A percentile compares a stretch with the other conserved stretches of the same genome.
Evolutionary conservation across 2,888 invertebrate species (phyloP).

Genomic region (Sturmia bella): DNA sequence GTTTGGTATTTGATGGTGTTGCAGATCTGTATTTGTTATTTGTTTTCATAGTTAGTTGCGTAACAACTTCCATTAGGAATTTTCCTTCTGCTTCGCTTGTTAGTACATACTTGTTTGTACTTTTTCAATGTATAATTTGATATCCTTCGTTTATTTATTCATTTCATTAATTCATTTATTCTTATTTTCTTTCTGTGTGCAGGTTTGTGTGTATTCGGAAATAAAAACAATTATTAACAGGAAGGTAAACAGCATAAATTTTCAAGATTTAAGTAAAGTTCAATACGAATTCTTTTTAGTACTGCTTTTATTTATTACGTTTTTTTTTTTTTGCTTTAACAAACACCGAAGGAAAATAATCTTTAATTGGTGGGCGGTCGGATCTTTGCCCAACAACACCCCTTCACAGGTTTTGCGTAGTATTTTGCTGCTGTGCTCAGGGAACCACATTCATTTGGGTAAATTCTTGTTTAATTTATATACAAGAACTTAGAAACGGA

Average conservation of each 20-base stretch:
- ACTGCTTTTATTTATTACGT: background rate
- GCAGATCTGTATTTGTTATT: background rate
- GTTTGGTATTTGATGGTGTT: conserved; percentile 21
- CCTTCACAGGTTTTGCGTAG: conserved; percentile 2
- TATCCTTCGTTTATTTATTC: conserved; percentile 38
- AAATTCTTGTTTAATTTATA: no score
- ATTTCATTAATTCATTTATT: conserved; percentile 43
- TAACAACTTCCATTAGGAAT: conserved; percentile 61
- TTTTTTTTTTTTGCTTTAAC: conserved; percentile 6
- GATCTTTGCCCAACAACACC: background rate
- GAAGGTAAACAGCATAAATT: conserved; percentile 67
- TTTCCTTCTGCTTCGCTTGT: conserved; percentile 55
- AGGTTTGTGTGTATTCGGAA: conserved; percentile 61
- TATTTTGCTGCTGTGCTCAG: background rate
- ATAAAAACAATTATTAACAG: conserved; percentile 67
- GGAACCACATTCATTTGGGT: no score
- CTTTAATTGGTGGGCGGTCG: conserved; percentile 53
- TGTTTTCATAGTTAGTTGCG: conserved; percentile 27
- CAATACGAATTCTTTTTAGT: conserved; percentile 3
- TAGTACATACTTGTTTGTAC: background rate
- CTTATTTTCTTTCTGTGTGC: conserved; percentile 23
- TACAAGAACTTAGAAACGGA: no score
- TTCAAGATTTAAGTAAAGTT: conserved; percentile 58
- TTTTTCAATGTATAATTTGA: conserved; percentile 14
- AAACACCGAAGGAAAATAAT: conserved; percentile 46